A percentile compares a stretch with the other conserved stretches of the same genome.
phyloP scores from a whole-genome alignment of 2,113 vertebrate genomes.

The Pluvialis apricaria region DNA sequence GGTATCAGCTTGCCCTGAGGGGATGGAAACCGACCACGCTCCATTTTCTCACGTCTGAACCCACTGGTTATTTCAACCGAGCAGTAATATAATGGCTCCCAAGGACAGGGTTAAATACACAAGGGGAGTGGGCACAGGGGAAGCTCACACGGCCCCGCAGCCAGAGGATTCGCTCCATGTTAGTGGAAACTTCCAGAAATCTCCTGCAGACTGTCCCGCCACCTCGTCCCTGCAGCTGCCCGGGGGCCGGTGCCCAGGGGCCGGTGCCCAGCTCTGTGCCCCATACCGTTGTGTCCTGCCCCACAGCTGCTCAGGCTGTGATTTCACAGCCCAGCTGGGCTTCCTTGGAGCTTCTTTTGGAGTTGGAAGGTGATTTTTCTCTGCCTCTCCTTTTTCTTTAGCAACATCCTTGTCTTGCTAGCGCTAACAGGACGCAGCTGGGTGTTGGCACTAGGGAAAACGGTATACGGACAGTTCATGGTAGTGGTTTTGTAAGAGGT shows the following conservation, averaged over 20 bases:
- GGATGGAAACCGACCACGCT: neutral
- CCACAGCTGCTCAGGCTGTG: neutral
- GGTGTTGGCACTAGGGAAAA: neutral
- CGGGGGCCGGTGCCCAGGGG: neutral
- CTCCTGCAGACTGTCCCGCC: neutral
- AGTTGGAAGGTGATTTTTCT: neutral
- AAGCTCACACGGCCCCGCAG: neutral
- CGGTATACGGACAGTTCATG: fast-evolving
- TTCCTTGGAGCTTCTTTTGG: neutral
- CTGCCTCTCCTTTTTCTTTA: neutral
- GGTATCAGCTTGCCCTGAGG: neutral
- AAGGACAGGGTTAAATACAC: neutral
- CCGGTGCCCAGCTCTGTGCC: neutral
- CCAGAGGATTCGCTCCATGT: neutral
- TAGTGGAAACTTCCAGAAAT: neutral
- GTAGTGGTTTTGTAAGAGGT: neutral
- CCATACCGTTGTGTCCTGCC: fast-evolving
- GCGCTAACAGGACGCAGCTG: neutral
- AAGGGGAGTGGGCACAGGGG: neutral
- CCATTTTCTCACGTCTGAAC: neutral
- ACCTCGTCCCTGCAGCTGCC: neutral
- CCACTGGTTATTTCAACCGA: neutral
- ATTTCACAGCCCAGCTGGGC: neutral
- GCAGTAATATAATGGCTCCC: neutral
- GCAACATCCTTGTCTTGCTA: neutral